Base-by-base conservation (phyloP, 2,797 vertebrate genomes). In the Borostomias antarcticus region DNA sequence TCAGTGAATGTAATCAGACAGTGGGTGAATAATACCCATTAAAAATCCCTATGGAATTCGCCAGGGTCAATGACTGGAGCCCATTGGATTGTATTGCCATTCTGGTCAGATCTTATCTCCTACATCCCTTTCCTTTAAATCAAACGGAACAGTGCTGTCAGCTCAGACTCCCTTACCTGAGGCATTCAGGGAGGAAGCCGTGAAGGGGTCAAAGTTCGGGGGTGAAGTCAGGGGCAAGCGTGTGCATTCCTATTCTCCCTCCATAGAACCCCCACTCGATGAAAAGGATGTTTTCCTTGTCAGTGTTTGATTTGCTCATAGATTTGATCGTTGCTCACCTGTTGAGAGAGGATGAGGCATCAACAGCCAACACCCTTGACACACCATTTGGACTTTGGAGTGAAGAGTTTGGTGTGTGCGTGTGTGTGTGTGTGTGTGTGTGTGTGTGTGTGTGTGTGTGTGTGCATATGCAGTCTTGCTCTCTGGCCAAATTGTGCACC, bases 181-280 rank as follows among this genome's bases (percentile, higher is more conserved):
- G 75, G 68, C 57, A 78, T 76, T 43, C 72, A 52, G 70, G 66
- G 58, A 29, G n/a, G 13, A 25, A 62, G 68, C 54, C 19, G 63
- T 70, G 59, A 69, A 64, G 61, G 65, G 70, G 70, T 50, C 25
- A 33, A 45, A 66, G 56, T 51, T 73, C 64, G 64, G 58, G 66
- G 80, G 78, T 83, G 64, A 82, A 70, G 51, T 66, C 4, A 1
- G 62, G 78, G 80, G 72, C 80, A 85, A 66, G 73, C 48, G 1
- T 68, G 69, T 80, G 77, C 68, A 58, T 68, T 61, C 64, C 68
- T 13, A 47, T 7, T 43, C 17, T 13, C 50, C 21, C n/a, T n/a
- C n/a, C n/a, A n/a, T n/a, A n/a, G n/a, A n/a, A n/a, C n/a, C n/a
- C n/a, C n/a, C n/a, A n/a, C n/a, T n/a, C n/a, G n/a, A n/a, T 6